Conservation (phyloP, 2,888 invertebrate genomes). For the Ectobius pallidus region DNA sequence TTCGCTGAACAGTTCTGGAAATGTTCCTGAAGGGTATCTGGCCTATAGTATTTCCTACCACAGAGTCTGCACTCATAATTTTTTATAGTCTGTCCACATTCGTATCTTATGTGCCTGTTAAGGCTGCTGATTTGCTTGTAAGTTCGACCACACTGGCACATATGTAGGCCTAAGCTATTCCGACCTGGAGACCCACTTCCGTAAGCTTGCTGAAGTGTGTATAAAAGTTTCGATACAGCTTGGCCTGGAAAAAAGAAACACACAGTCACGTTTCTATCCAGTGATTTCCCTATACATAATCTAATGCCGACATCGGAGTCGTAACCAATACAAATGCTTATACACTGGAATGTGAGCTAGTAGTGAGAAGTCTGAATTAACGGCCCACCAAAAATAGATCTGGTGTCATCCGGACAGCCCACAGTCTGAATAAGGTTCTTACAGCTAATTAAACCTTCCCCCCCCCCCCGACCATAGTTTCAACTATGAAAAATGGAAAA, state of each 20-base stretch:
- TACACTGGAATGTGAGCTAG: too few relatives aligned
- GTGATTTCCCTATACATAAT: too few relatives aligned
- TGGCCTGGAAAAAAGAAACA: slow-evolving; percentile 13
- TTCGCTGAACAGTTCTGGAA: slow-evolving; percentile 5
- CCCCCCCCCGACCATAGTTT: too few relatives aligned
- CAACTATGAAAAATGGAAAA: too few relatives aligned
- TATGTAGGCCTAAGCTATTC: too few relatives aligned
- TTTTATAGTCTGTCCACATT: slow-evolving; percentile 40
- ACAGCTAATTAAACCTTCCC: too few relatives aligned
- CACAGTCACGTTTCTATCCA: neutral
- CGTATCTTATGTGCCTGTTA: slow-evolving; percentile 49
- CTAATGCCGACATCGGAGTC: too few relatives aligned
- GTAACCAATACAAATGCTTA: too few relatives aligned
- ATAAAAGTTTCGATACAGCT: neutral
- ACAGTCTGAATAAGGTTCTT: too few relatives aligned
- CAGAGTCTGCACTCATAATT: slow-evolving; percentile 40
- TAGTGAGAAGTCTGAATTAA: too few relatives aligned
- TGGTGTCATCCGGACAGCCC: too few relatives aligned
- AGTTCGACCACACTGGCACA: slow-evolving; percentile 51
- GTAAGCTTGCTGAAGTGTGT: neutral
- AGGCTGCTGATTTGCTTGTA: slow-evolving; percentile 49
- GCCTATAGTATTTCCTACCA: slow-evolving; percentile 40
- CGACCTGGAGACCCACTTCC: neutral
- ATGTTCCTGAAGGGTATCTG: slow-evolving; percentile 41
- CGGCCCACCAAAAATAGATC: too few relatives aligned